Evolutionary conservation across 2,797 vertebrate species (phyloP).

Genomic region (Peromyscus melanophrys): DNA sequence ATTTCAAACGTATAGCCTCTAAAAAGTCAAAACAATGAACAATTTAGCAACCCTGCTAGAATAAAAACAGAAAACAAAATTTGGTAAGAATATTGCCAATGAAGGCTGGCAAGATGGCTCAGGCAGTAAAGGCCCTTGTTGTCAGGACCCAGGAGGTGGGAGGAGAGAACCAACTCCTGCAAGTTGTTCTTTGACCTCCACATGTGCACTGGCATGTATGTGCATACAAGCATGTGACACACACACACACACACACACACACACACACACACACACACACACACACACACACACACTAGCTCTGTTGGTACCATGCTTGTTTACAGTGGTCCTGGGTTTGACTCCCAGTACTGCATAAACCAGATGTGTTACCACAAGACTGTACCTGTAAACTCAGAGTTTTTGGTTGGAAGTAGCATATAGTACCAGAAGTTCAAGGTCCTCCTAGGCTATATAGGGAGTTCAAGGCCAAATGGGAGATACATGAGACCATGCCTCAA

Average conservation of each 20-base stretch:
- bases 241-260: neutral
- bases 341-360: neutral
- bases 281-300: neutral
- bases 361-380: neutral
- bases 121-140: neutral
- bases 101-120: neutral
- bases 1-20: neutral
- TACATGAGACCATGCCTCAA: neutral
- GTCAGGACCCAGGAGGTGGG: neutral
- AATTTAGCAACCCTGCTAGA: neutral
- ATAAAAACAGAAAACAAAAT: conserved; percentile 34
- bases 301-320: neutral
- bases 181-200: neutral
- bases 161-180: neutral
- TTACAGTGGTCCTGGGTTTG: neutral
- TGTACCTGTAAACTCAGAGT: neutral
- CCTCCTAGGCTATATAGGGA: neutral
- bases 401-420: neutral
- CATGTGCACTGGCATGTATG: neutral
- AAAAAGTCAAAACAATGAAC: conserved; percentile 44
- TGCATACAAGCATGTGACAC: neutral
- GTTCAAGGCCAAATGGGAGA: neutral
- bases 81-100: conserved; percentile 8
- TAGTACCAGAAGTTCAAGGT: neutral
- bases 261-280: neutral